Evolutionary conservation across 2,797 vertebrate species (phyloP).

Genomic region (Sciurus vulgaris): DNA sequence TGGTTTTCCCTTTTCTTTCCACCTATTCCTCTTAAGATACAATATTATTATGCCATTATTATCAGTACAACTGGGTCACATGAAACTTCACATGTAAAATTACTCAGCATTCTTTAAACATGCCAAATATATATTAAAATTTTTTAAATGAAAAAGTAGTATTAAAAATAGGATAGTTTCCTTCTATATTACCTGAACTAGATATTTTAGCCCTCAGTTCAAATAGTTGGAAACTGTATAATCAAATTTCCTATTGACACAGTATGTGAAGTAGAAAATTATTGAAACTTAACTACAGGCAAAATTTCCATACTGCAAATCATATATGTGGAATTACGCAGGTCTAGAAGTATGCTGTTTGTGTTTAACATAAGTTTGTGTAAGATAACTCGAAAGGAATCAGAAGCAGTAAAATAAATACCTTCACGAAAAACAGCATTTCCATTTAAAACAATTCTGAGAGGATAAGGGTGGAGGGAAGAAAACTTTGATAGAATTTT

Average conservation of each 20-base stretch:
- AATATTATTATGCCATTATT: not conserved
- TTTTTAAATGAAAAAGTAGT: not conserved
- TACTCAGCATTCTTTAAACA: constrained; percentile 38
- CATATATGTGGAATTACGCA: not conserved
- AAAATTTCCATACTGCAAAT: constrained; percentile 5
- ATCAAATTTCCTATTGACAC: not conserved
- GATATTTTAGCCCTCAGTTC: not conserved
- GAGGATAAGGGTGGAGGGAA: not conserved
- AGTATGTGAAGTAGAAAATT: not conserved
- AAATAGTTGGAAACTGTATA: constrained; percentile 30
- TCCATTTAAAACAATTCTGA: constrained; percentile 26
- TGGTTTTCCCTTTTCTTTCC: not conserved
- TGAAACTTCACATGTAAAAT: not conserved
- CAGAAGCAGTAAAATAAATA: not conserved
- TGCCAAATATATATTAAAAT: not conserved
- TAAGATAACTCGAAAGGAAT: not conserved
- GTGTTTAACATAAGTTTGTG: not conserved
- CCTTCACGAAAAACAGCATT: not conserved
- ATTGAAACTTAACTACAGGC: not conserved
- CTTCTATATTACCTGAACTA: constrained; percentile 32
- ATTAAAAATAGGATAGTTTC: not conserved
- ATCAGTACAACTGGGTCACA: not conserved
- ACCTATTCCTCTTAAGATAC: not conserved
- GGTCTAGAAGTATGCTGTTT: not conserved
- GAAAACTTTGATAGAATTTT: not conserved